Evolutionary conservation across 53 echinoderm and acorn worm species (phyloP).

Genomic region (Zoroaster sp.): DNA sequence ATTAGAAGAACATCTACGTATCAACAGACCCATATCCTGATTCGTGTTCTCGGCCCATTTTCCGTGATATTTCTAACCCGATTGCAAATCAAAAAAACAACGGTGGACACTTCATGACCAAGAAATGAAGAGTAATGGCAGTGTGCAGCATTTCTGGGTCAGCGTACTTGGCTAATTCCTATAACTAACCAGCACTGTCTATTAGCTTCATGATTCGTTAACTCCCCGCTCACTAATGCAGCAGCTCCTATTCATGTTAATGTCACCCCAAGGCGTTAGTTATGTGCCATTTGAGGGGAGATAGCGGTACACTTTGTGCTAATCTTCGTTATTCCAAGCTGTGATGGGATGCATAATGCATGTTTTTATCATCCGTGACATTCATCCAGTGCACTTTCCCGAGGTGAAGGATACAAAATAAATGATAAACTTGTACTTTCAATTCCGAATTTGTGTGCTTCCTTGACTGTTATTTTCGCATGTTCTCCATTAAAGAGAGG

Average conservation of each 20-base stretch:
- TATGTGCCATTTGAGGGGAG: constrained; percentile 34
- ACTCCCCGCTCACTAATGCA: constrained; percentile 5
- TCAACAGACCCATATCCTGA: too few species aligned
- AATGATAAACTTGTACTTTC: not conserved
- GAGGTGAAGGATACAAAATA: not conserved
- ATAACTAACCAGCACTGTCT: not conserved
- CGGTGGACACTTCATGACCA: too few species aligned
- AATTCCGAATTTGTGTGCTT: not conserved
- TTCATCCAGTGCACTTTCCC: constrained; percentile 24
- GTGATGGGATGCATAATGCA: constrained; percentile 44
- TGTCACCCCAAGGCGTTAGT: constrained; percentile 1
- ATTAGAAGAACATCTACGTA: too few species aligned
- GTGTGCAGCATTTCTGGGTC: constrained; percentile 1
- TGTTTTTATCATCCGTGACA: constrained; percentile 43
- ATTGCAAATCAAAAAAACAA: too few species aligned
- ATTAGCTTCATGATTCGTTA: constrained; percentile 56
- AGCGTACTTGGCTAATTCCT: constrained; percentile 48
- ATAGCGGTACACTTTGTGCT: constrained; percentile 27
- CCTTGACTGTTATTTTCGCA: not conserved
- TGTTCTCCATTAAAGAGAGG: too few species aligned
- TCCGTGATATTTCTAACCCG: too few species aligned
- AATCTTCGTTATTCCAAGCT: constrained; percentile 28
- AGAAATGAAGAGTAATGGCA: too few species aligned
- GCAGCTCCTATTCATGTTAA: constrained; percentile 35
- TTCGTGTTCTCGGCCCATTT: too few species aligned